Base-by-base conservation (phyloP, 2,888 invertebrate species). In the Euzetes globulus region DNA sequence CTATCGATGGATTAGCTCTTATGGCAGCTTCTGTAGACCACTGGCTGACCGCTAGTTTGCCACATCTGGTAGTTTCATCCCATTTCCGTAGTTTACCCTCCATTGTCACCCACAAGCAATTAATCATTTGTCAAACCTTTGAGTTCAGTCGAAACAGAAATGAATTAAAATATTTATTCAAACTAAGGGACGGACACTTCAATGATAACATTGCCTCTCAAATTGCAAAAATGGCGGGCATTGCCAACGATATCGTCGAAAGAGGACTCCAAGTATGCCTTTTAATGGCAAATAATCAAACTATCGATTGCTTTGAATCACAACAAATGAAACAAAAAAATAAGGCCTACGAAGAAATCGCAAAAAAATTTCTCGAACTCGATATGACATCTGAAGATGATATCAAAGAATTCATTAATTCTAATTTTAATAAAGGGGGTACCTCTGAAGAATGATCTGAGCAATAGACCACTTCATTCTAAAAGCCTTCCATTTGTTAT, bases 1-100 rank as follows among this genome's bases (percentile, higher is more conserved):
- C 88, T 81, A 84, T 86, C 2, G 93, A 93, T 83, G 94, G 93
- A 0, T 82, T 89, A 52, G 86, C 91, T 0, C 82, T 95, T 45
- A 84, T 93, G 25, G 86, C 88, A 0, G 87, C 90, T 0, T 86
- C 87, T 52, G 82, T 94, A 70, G 87, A 87, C 78, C 84, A 88
- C 79, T 90, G 92, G 83, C 82, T 89, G 65, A 84, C 85, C 13
- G 72, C 70, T 47, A 55, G 73, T 17, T 37, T 19, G 22, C 78
- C 79, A 17, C 77, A 78, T 65, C 55, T 77, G 1, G 72, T 79
- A 5, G 25, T 79, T 29, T 76, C 78, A 0, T 77, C 78, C 11
- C 79, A 78, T 55, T 78, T 76, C 71, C 71, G 75, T 13, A 41
- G 75, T 7, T 25, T 77, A 29, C 19, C 52, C 11, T 25, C 41